These are phyloP conservation scores for Proales similis DNA, from an alignment of 1,140 invertebrate genomes.

Conservation along the genomic window DNA sequence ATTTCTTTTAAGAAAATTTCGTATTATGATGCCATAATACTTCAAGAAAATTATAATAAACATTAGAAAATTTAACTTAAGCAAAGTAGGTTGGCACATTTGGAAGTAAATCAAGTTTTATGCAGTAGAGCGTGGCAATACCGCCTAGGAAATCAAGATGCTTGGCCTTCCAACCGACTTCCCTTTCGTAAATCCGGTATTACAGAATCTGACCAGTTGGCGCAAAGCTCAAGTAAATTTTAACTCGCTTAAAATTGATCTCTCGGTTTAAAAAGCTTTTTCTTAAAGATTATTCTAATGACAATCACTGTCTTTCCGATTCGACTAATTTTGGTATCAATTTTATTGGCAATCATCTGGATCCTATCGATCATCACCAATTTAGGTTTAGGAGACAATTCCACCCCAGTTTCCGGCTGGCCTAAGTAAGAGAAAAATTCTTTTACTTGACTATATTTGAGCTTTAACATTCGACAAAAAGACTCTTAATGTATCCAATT, in stretches of 20 bases:
- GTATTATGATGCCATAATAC: no score
- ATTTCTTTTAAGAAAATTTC: no score
- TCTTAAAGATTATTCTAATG: slow-evolving; percentile 23
- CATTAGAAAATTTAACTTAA: no score
- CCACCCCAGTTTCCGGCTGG: slow-evolving; percentile 31
- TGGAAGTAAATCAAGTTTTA: no score
- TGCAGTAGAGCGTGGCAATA: no score
- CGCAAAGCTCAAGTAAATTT: slow-evolving; percentile 31
- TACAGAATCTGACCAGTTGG: background rate
- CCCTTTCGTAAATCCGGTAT: slow-evolving; percentile 19
- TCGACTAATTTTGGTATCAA: background rate
- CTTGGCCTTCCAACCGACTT: no score
- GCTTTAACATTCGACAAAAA: background rate
- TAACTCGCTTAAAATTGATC: background rate
- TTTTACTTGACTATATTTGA: background rate
- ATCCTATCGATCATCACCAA: background rate
- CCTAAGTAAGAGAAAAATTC: background rate
- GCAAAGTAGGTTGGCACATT: no score
- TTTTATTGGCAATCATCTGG: slow-evolving; percentile 9
- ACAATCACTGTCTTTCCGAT: slow-evolving; percentile 22
- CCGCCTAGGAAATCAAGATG: no score
- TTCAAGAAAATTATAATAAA: no score
- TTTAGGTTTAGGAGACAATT: background rate
- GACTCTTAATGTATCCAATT: slow-evolving; percentile 35
- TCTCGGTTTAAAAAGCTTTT: background rate